These are phyloP conservation scores for Dilophus febrilis DNA, from an alignment of 2,888 invertebrate species.

Conservation along the genomic window DNA sequence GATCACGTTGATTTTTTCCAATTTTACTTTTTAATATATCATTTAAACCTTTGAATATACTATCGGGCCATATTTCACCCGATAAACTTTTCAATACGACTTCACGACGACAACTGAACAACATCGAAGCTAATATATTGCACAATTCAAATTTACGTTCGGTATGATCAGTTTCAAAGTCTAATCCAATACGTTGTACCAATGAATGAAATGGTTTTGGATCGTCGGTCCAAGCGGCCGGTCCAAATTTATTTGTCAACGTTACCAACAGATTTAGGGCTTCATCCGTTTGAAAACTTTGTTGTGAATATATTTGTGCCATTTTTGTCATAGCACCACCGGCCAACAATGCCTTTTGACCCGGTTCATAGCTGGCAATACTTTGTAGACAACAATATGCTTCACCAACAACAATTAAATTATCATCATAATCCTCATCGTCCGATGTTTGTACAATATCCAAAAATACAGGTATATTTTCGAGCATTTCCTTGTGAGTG, in stretches of 20 bases:
- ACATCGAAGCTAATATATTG: slow-evolving; percentile 53
- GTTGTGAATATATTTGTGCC: slow-evolving; percentile 72
- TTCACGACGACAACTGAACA: slow-evolving; percentile 54
- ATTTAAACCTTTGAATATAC: slow-evolving; percentile 62
- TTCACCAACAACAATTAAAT: slow-evolving; percentile 71
- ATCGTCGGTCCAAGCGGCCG: slow-evolving; percentile 58
- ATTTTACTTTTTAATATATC: slow-evolving; percentile 78
- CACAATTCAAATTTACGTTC: slow-evolving; percentile 82
- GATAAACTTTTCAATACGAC: slow-evolving; percentile 43
- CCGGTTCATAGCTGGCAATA: slow-evolving; percentile 60
- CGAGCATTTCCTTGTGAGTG: slow-evolving; percentile 66
- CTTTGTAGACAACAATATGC: slow-evolving; percentile 69
- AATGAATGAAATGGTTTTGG: slow-evolving; percentile 65
- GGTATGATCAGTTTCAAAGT: slow-evolving; percentile 77
- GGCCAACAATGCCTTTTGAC: slow-evolving; percentile 61
- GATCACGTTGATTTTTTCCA: slow-evolving; percentile 74
- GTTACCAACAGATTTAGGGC: slow-evolving; percentile 65
- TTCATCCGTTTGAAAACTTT: slow-evolving; percentile 79
- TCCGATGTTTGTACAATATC: slow-evolving; percentile 73
- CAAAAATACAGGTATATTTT: slow-evolving; percentile 64
- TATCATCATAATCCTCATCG: slow-evolving; percentile 70
- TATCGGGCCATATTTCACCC: slow-evolving; percentile 66
- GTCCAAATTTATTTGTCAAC: slow-evolving; percentile 53
- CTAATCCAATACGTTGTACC: slow-evolving; percentile 64
- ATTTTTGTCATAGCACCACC: slow-evolving; percentile 64